Conservation (phyloP, 2,888 invertebrate species). For the Meandrusa payeni region DNA sequence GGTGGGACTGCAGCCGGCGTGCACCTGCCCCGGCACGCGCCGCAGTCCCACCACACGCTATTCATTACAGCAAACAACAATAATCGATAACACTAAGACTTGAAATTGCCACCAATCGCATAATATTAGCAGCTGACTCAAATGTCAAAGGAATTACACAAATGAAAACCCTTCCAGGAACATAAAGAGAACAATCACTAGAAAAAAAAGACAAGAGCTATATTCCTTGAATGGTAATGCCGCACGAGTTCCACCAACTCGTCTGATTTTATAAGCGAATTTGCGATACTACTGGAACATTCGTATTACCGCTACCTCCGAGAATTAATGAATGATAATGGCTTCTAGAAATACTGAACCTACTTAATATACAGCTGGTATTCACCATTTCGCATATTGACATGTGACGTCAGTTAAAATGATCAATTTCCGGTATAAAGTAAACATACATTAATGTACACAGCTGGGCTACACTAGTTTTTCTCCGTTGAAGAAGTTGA, state of each 20-base stretch:
- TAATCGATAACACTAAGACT: constrained; percentile 42
- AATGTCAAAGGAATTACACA: constrained; percentile 39
- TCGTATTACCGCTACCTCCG: constrained; percentile 32
- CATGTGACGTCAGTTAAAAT: constrained; percentile 16
- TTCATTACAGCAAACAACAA: constrained; percentile 50
- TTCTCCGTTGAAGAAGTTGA: too few species aligned
- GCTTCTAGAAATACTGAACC: constrained; percentile 2
- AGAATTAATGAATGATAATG: constrained; percentile 44
- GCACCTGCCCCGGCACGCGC: constrained; percentile 68
- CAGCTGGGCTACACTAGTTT: too few species aligned
- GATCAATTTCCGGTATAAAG: constrained; percentile 7
- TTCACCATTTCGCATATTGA: constrained; percentile 6
- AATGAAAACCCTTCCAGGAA: constrained; percentile 31
- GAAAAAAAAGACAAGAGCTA: constrained; percentile 30
- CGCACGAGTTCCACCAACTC: constrained; percentile 27
- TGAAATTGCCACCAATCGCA: constrained; percentile 44
- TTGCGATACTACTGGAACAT: constrained; percentile 31
- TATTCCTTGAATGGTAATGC: constrained; percentile 37
- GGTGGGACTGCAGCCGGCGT: constrained; percentile 74
- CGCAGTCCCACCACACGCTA: constrained; percentile 60
- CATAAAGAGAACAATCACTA: constrained; percentile 26
- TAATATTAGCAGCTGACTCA: constrained; percentile 48
- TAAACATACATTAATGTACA: constrained; percentile 3
- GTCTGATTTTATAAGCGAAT: constrained; percentile 23
- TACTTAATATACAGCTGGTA: background rate